Evolutionary conservation across 2,797 vertebrate genomes (phyloP), one percentile per base, ranked within the genome.

Genomic region (Xenops minutus): DNA sequence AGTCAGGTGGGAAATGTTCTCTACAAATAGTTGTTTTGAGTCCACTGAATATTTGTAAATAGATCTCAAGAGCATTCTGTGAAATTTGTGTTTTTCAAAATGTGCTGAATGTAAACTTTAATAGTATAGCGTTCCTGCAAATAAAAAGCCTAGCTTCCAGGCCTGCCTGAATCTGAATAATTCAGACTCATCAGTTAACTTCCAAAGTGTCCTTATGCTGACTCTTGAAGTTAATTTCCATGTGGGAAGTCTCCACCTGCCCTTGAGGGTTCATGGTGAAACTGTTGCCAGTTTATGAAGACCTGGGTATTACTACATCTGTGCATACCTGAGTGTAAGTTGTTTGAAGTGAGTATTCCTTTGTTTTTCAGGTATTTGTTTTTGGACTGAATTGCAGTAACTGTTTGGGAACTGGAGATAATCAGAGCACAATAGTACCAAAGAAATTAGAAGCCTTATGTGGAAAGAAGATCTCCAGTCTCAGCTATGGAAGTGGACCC

Each of bases 371-470:
- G 99, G 99, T 99, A 74, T 99, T 98, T 95, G 99, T 99, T 85
- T 98, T 99, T 96, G 99, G 99, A 46, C 91, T 99, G 95, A 99
- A 99, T 98, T 99, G 98, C 96, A 99, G 99, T 94, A 99, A 99
- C 98, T 99, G 99, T 93, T 97, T 99, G 96, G 99, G 99, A 79
- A 99, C 98, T 44, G 99, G 99, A 88, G 99, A 99, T 98, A 99
- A 98, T 96, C 98, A 98, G 94, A 99, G 99, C 97, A 99, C 98
- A 30, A 98, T 99, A 69, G 96, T 98, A 48, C 99, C 99, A 85
- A 99, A 99, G 98, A 99, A 99, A 96, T 97, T 99, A 89, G 99
- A 99, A 97, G 97, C 97, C 63, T 98, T 99, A 86, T 99, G 98
- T 71, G 99, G 99, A 85, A 99, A 98, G 97, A 99, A 99, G 97